Evolutionary conservation across 2,888 invertebrate genomes (phyloP).

Genomic region (Schizaphis graminum): DNA sequence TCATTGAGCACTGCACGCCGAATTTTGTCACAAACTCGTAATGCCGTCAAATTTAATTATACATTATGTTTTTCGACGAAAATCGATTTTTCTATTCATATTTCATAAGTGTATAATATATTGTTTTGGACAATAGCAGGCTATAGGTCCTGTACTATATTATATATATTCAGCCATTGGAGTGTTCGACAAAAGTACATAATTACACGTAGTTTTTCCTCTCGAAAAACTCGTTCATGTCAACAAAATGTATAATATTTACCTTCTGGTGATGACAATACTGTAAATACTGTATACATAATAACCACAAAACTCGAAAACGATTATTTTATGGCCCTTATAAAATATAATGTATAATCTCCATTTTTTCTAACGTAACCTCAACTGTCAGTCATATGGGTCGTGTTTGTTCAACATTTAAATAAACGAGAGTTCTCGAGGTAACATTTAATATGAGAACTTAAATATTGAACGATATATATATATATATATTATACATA

Average conservation of each 20-base stretch:
- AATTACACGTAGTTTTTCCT: neutral
- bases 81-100: neutral
- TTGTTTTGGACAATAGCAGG: conserved; percentile 6
- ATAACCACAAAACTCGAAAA: neutral
- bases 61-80: neutral
- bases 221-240: neutral
- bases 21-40: neutral
- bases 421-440: neutral
- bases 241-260: neutral
- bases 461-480: neutral
- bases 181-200: neutral
- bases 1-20: neutral
- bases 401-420: neutral
- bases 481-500: too few species aligned
- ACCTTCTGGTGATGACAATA: neutral
- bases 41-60: neutral
- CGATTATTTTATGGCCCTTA: conserved; percentile 15
- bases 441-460: neutral
- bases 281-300: neutral
- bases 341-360: neutral
- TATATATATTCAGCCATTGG: neutral
- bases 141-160: neutral
- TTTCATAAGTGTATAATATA: neutral
- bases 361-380: conserved; percentile 12
- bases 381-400: neutral